Percentiles rank a stretch among this genome's conserved stretches.
Conservation (phyloP, 2,888 invertebrate species). For the Lucinisca nassula region DNA sequence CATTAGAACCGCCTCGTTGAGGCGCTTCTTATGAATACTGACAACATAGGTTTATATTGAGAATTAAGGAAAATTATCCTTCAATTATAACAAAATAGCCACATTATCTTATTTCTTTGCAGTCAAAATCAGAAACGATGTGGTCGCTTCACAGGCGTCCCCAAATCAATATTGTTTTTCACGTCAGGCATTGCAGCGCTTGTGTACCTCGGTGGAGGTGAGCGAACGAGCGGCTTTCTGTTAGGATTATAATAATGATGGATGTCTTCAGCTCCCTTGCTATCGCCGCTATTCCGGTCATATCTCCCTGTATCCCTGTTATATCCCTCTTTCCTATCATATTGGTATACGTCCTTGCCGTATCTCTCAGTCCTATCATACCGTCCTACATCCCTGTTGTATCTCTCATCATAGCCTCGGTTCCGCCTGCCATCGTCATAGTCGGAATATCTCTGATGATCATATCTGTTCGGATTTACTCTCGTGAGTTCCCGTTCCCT, state of each 20-base stretch:
- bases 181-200: neutral
- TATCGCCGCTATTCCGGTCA: too few relatives aligned
- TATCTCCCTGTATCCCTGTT: slow-evolving; percentile 8
- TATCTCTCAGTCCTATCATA: neutral
- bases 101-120: neutral
- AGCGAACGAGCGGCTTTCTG: slow-evolving; percentile 44
- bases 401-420: neutral
- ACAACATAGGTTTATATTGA: too few relatives aligned
- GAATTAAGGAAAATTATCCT: too few relatives aligned
- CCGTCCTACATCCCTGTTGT: neutral
- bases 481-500: neutral
- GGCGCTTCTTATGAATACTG: too few relatives aligned
- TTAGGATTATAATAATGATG: slow-evolving; percentile 61
- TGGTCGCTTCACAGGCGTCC: neutral
- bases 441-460: neutral
- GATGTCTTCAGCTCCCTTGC: neutral
- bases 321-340: slow-evolving; percentile 16
- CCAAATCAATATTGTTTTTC: neutral
- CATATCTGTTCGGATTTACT: neutral
- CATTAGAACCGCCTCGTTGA: too few relatives aligned
- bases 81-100: neutral
- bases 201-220: slow-evolving; percentile 41
- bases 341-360: slow-evolving; percentile 25
- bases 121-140: neutral
- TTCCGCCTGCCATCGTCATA: neutral